A percentile compares a stretch with the other conserved stretches of the same genome.
These are phyloP conservation scores for Onthophagus sagittarius DNA, from an alignment of 2,888 invertebrate genomes.

Conservation along the genomic window DNA sequence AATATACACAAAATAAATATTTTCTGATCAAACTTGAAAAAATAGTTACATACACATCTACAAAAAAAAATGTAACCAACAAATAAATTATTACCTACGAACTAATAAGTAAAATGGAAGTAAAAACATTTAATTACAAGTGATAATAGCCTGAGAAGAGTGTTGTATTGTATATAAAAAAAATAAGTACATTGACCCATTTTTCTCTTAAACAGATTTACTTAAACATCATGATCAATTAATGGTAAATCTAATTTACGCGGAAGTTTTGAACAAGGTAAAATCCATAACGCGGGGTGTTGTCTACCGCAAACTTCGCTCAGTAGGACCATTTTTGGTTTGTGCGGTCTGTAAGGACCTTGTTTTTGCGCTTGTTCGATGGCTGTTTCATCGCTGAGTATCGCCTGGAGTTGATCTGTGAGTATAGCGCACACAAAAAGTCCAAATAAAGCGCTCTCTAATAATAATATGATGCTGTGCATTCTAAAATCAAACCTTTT, in stretches of 20 bases:
- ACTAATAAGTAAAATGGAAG: not conserved
- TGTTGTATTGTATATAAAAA: not conserved
- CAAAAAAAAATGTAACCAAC: too few species aligned
- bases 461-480: constrained; percentile 74
- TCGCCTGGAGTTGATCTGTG: constrained; percentile 80
- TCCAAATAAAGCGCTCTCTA: constrained; percentile 82
- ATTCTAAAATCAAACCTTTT: constrained; percentile 54
- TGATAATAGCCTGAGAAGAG: not conserved
- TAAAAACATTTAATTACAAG: not conserved
- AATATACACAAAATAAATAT: not conserved
- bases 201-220: not conserved
- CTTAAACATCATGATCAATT: constrained; percentile 46
- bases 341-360: constrained; percentile 61
- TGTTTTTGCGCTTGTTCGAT: constrained; percentile 72
- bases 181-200: not conserved
- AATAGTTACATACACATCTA: too few species aligned
- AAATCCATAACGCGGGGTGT: constrained; percentile 67
- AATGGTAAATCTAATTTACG: constrained; percentile 43
- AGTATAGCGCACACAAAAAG: constrained; percentile 84
- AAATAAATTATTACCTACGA: not conserved
- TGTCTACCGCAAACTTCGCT: constrained; percentile 76
- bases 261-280: constrained; percentile 61
- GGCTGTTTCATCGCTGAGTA: constrained; percentile 79
- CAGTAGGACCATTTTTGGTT: constrained; percentile 61
- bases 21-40: too few species aligned